Evolutionary conservation across 2,888 invertebrate genomes (phyloP), one percentile per base, ranked within the genome.

Genomic region (Drosophila yooni): DNA sequence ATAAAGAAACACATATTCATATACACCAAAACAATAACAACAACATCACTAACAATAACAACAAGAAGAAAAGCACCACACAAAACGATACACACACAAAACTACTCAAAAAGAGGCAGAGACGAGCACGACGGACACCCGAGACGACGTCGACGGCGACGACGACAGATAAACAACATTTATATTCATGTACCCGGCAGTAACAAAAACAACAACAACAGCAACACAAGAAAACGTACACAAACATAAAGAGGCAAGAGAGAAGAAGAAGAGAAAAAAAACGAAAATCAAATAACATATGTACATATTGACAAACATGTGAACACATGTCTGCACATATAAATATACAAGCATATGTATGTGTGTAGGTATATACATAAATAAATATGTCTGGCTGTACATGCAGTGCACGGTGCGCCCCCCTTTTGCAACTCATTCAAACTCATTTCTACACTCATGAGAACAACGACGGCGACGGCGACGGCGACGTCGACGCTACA

Each of bases 111-210:
- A 79, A 77, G 81, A 68, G 81, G 48, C 81, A 70, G 76, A 53
- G 79, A 60, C 68, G 58, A 67, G 34, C 52, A 62, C 67, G 78
- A 74, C 68, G 74, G 77, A 81, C 74, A 81, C 81, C 81, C 81
- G 81, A 68, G 75, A 74, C 69, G 67, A 58, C 69, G 67, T 67
- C 67, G 54, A 60, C 56, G 63, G 48, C 74, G 54, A 33, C 57
- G 64, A 33, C 68, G 58, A 73, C 81, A 90, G 86, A 87, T 87
- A 87, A 90, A 87, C 86, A 90, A 87, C 87, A 87, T 90, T 87
- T 90, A 90, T 90, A 87, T 87, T 90, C 89, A 87, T 87, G 90
- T 90, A 87, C 88, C 71, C 74, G 61, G 53, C 74, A 82, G 71
- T 71, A 80, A 82, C 70, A 79, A 74, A 54, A 80, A 81, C 63